Evolutionary conservation across 2,113 vertebrate species (phyloP), one percentile per base, ranked within the genome.

Genomic region (Nibea albiflora): DNA sequence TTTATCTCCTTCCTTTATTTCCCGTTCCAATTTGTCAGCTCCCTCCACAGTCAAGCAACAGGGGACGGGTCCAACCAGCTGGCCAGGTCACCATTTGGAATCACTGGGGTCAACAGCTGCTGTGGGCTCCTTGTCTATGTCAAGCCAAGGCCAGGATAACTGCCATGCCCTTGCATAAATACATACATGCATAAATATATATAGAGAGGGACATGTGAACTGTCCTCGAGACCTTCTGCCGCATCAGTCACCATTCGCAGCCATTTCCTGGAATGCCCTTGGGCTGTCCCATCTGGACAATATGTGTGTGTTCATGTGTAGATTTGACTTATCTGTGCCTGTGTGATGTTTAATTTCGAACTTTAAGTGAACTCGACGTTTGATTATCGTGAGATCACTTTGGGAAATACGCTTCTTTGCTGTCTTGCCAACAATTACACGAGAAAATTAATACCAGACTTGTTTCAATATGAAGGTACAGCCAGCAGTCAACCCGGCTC

Each of bases 151-250:
- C 73, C 77, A 73, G 65, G 62, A 81, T 53, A 90, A 78, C 76
- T 68, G 83, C 80, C 75, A 70, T 64, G 77, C 52, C 84, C 89
- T 78, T 87, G 92, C 85, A 92, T 86, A 91, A 90, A 90, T 85
- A 84, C 85, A 80, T 86, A 74, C 73, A 90, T 87, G 76, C 86
- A 90, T 91, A 85, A 90, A 89, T 86, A 64, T 31, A 61, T 53
- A 88, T 84, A 64, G 26, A 61, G 81, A 77, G 62, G 72, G 49
- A 72, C 65, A 86, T 9, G 64, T 61, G 74, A 87, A 71, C 39
- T 80, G 88, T 86, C 85, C 84, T 64, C 62, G 11, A 78, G 88
- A 85, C 88, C 90, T 90, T 91, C 84, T 93, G 90, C 78, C 47
- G 39, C 82, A 80, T 90, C 83, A 86, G 42, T 88, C 85, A 66